Evolutionary conservation across 2,888 invertebrate species (phyloP).

Genomic region (Cepaea hortensis): DNA sequence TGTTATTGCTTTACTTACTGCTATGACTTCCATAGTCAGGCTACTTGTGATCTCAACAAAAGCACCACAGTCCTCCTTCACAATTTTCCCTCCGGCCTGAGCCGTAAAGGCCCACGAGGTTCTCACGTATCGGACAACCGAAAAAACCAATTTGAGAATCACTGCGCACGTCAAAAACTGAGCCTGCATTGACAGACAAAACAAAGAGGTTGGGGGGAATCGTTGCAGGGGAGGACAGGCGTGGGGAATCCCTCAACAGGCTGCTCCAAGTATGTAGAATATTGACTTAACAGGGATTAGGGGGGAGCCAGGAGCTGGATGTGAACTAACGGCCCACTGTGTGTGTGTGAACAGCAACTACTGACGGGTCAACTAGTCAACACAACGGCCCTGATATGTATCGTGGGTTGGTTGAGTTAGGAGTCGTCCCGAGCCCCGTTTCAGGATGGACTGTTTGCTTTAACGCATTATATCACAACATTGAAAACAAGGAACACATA

Average conservation of each 20-base stretch:
- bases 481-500: too few species aligned
- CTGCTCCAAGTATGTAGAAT: background rate
- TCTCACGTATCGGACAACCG: background rate
- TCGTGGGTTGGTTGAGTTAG: background rate
- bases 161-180: background rate
- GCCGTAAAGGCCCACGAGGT: too few species aligned
- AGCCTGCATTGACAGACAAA: background rate
- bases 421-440: too few species aligned
- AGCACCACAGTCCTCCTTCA: too few species aligned
- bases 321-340: background rate
- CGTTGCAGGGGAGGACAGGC: background rate
- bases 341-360: background rate
- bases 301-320: background rate
- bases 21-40: too few species aligned
- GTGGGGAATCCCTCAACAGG: background rate
- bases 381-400: background rate
- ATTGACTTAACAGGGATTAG: conserved; percentile 7
- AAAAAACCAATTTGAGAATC: background rate
- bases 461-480: too few species aligned
- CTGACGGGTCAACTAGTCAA: background rate
- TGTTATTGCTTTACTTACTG: too few species aligned
- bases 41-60: too few species aligned
- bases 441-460: too few species aligned
- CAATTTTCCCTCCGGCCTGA: too few species aligned
- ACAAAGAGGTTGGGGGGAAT: background rate